phyloP scores from a whole-genome alignment of 1,140 invertebrate genomes.

The Ceratoteleas bidentatus region DNA sequence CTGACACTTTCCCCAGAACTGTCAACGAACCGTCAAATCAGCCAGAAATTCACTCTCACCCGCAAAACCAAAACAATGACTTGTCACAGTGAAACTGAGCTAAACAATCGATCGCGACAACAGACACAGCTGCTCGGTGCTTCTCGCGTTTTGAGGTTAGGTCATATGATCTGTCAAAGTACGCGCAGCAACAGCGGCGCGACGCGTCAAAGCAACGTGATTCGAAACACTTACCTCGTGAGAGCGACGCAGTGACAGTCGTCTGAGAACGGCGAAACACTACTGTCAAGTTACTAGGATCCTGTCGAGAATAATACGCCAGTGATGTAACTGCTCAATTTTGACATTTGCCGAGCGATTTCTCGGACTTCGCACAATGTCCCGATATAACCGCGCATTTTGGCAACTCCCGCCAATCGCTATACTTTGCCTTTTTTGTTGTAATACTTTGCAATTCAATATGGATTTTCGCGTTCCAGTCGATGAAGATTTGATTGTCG shows the following conservation, averaged over 20 bases:
- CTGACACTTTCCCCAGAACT: too few relatives aligned
- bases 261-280: neutral
- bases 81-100: too few relatives aligned
- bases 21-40: too few relatives aligned
- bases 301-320: conserved; percentile 49
- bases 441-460: conserved; percentile 2
- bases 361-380: conserved; percentile 14
- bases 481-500: too few relatives aligned
- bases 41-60: too few relatives aligned
- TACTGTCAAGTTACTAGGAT: conserved; percentile 56
- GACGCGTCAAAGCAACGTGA: neutral
- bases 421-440: conserved; percentile 6
- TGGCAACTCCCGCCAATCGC: conserved; percentile 26
- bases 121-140: neutral
- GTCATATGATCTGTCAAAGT: neutral
- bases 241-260: conserved; percentile 9
- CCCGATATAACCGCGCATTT: conserved; percentile 44
- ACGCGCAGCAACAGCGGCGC: neutral
- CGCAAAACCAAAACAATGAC: too few relatives aligned
- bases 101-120: neutral
- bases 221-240: neutral
- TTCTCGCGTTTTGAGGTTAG: conserved; percentile 1
- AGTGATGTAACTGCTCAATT: conserved; percentile 65
- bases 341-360: conserved; percentile 60
- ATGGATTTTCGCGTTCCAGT: too few relatives aligned